Percentiles rank a stretch among this genome's conserved stretches.
Evolutionary conservation across 2,888 invertebrate species (phyloP).

Genomic region (Pristionchus entomophagus): DNA sequence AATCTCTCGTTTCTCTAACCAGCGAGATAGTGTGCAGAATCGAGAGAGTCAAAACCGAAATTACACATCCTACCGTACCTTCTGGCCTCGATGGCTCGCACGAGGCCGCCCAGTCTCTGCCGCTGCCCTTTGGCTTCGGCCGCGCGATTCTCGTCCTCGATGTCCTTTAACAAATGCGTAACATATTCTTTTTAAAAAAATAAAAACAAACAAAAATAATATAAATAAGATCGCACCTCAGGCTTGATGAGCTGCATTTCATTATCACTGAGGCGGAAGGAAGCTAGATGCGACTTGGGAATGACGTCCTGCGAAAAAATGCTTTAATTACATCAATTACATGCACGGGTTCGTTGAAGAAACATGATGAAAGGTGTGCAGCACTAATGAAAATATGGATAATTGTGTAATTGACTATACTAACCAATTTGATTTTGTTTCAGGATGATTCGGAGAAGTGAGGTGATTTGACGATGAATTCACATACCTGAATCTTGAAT

Average conservation of each 20-base stretch:
- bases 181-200: neutral
- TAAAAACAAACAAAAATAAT: neutral
- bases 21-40: too few species aligned
- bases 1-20: too few species aligned
- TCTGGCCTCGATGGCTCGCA: constrained; percentile 44
- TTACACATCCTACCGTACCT: constrained; percentile 1
- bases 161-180: constrained; percentile 20
- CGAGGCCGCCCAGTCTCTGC: constrained; percentile 53
- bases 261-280: constrained; percentile 69
- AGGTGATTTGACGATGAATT: neutral
- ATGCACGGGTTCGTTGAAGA: too few species aligned
- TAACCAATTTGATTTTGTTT: too few species aligned
- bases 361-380: too few species aligned
- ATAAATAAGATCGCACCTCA: constrained; percentile 44
- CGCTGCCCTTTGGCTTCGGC: constrained; percentile 46
- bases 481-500: constrained; percentile 72
- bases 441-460: too few species aligned
- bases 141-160: constrained; percentile 43
- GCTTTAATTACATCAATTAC: too few species aligned
- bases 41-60: neutral
- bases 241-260: constrained; percentile 74
- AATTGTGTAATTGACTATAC: too few species aligned
- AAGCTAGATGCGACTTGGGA: constrained; percentile 71
- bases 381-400: too few species aligned
- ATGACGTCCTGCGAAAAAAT: constrained; percentile 67